Base-by-base conservation (phyloP, 1,140 invertebrate genomes). In the Bombyx mandarina region DNA sequence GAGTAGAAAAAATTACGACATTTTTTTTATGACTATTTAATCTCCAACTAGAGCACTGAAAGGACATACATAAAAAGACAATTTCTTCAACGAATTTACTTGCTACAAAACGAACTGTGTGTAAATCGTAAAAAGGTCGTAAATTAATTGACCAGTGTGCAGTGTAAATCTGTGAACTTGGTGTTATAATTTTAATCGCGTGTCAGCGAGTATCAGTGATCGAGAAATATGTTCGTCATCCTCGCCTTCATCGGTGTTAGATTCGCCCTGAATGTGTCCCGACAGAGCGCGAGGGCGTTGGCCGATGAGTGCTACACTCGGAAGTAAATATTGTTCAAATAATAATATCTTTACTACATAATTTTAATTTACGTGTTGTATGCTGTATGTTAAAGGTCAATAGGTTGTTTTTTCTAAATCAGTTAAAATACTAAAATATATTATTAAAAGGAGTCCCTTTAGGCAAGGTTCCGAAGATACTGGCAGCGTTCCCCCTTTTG, bases 251-350 rank as follows among this genome's bases (percentile, higher is more conserved):
- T 84, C 43, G 84, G 82, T 47, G 84, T 87, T 9, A 65, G 84
- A 45, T 87, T 85, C 61, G 80, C 79, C n/a, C 70, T 87, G 43
- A 75, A 87, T 79, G 78, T 87, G 75, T 87, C 84, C 43, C 56
- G 79, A 64, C 84, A 87, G 62, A 84, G 76, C 58, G 75, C 69
- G 0, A 61, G 80, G 6, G 75, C 78, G 10, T 72, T 84, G 58
- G 84, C 84, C 7, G 73, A 87, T 56, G 84, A 87, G 73, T 87
- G 84, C 62, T 87, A 87, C 63, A 85, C 82, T 22, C 74, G 84
- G 71, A 87, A 87, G 84, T 87, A 78, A 79, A 65, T 73, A 73
- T 66, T 57, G 54, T 62, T 56, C 61, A 52, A 35, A 3, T 35
- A 35, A 35, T 35, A 35, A 35, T 35, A 35, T 35, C 0, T 35